Base-by-base conservation (phyloP, 2,888 invertebrate genomes). In the Oscheius sp. region DNA sequence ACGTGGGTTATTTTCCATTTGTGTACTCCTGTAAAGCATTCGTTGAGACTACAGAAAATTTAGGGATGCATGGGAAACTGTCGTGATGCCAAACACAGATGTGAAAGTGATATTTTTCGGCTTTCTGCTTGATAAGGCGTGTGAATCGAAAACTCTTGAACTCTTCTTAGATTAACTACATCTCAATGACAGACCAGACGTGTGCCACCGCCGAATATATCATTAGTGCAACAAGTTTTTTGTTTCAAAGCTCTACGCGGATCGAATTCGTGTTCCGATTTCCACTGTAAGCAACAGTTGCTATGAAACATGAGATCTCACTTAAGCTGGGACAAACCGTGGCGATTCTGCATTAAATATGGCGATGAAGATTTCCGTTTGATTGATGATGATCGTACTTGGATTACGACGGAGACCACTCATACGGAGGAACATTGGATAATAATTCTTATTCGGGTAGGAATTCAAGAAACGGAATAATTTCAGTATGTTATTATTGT, bases 371-470 rank as follows among this genome's bases (percentile, higher is more conserved):
- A 59, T 32, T 30, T 59, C n/a, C 61, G 17, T 6, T 51, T 78
- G 72, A 75, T 80, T 36, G 81, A 83, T 56, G 82, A 82, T 59
- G 72, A 75, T 50, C 74, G 78, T 57, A 78, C 82, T 8, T 80
- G 77, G 67, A 76, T 83, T 36, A 76, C 76, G 9, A 79, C 78
- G 1, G 74, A 76, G 17, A 51, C 70, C 32, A 51, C 12, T 51
- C 30, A 62, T 17, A 73, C 33, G 47, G 74, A 49, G 70, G 77
- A 64, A 32, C 77, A 57, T 72, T 81, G 65, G 76, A 74, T 74
- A 47, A 67, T 92, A 5, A 85, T 94, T 49, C 94, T 94, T 0
- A 78, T 92, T 0, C 94, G 93, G 93, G 89, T 91, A 62, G 26
- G 28, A 22, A n/a, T 20, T 28, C 12, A 24, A 32, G 20, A 9